A percentile compares a stretch with the other conserved stretches of the same genome.
Evolutionary conservation across 2,888 invertebrate genomes (phyloP).

Genomic region (Leucozona laternaria): DNA sequence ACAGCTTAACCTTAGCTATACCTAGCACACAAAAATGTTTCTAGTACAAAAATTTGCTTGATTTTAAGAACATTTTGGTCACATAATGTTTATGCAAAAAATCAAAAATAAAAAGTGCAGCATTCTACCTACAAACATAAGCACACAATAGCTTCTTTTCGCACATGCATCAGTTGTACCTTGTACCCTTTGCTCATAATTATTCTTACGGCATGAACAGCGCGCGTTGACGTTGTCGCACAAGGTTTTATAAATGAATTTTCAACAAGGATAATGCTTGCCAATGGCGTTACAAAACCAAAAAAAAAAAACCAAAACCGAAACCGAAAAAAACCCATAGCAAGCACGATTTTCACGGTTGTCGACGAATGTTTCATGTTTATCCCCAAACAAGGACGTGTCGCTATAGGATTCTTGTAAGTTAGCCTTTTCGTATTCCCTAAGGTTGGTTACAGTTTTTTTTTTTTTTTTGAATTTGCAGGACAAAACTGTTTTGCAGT

Average conservation of each 20-base stretch:
- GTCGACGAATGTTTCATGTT: conserved; percentile 52
- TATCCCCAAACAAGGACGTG: conserved; percentile 67
- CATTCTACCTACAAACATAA: background rate
- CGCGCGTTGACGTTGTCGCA: conserved; percentile 37
- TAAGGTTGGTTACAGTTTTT: conserved; percentile 8
- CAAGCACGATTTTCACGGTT: conserved; percentile 57
- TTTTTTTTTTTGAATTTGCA: background rate
- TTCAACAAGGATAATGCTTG: conserved; percentile 60
- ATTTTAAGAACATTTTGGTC: conserved; percentile 12
- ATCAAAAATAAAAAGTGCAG: conserved; percentile 2
- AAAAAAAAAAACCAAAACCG: background rate
- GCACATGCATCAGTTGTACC: conserved; percentile 17
- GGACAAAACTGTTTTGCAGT: conserved; percentile 29
- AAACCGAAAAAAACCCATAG: background rate
- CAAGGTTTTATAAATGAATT: conserved; percentile 57
- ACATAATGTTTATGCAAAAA: conserved; percentile 24
- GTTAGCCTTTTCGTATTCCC: conserved; percentile 62
- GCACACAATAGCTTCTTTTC: conserved; percentile 5
- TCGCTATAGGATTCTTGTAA: conserved; percentile 53
- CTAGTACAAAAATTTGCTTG: background rate
- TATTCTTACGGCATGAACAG: conserved; percentile 62
- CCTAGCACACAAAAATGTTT: background rate
- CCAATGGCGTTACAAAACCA: conserved; percentile 38
- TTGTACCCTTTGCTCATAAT: conserved; percentile 50
- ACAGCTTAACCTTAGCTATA: background rate